A percentile compares a stretch with the other conserved stretches of the same genome.
phyloP scores from a whole-genome alignment of 2,113 vertebrate species.

The Psilopsiagon aymara region DNA sequence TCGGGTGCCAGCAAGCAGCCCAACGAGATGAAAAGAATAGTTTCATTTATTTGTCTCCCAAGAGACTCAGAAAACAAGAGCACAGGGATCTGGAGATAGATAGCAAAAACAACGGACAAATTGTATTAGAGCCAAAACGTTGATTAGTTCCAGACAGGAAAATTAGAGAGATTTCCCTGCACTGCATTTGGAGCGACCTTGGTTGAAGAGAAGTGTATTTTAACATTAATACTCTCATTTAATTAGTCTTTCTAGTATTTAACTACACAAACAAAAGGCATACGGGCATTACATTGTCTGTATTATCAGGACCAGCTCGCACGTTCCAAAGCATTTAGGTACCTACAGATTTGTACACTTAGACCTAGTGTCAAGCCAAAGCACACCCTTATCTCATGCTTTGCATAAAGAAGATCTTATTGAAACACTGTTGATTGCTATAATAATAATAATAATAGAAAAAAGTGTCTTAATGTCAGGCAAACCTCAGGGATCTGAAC shows the following conservation, averaged over 20 bases:
- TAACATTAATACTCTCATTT: background rate
- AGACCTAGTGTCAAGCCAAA: background rate
- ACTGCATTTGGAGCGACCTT: background rate
- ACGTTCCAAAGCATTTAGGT: background rate
- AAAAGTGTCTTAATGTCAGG: background rate
- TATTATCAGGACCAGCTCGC: background rate
- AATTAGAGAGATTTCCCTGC: background rate
- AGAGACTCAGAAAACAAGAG: slow-evolving; percentile 11
- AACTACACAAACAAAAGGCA: background rate
- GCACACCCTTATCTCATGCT: background rate
- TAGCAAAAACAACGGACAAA: slow-evolving; percentile 15
- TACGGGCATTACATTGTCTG: background rate
- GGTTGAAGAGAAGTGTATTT: background rate
- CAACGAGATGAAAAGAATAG: slow-evolving; percentile 24
- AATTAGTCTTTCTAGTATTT: background rate
- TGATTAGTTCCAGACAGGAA: slow-evolving; percentile 19
- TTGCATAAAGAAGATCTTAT: background rate
- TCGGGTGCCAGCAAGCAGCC: slow-evolving; percentile 25
- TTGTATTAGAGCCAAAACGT: slow-evolving; percentile 1
- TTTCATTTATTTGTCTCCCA: slow-evolving; percentile 41
- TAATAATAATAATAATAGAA: background rate
- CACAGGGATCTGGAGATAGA: background rate
- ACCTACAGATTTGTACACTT: background rate
- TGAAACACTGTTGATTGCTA: background rate
- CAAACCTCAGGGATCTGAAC: background rate